A percentile compares a stretch with the other conserved stretches of the same genome.
phyloP scores from a whole-genome alignment of 1,140 invertebrate species.

The Homalodisca vitripennis region DNA sequence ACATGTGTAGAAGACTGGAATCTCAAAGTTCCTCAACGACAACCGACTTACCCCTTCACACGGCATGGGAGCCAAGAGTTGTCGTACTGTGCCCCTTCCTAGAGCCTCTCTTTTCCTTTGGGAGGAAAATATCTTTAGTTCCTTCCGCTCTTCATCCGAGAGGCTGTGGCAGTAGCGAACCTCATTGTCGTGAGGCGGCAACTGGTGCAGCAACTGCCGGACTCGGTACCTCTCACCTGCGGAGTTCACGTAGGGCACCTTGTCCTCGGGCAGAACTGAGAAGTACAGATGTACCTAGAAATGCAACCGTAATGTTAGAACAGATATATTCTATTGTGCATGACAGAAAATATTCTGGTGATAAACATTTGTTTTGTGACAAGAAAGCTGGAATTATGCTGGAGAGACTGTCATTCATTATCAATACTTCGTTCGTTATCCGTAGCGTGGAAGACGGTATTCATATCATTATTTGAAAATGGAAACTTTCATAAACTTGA shows the following conservation, averaged over 20 bases:
- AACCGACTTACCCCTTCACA: conserved; percentile 70
- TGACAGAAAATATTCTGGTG: too few relatives aligned
- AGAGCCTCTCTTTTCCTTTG: conserved; percentile 91
- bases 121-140: conserved; percentile 87
- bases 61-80: conserved; percentile 65
- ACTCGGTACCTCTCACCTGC: conserved; percentile 93
- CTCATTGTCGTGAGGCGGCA: conserved; percentile 96
- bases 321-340: too few relatives aligned
- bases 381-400: too few relatives aligned
- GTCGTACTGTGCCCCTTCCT: conserved; percentile 84
- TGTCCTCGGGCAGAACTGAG: conserved; percentile 91
- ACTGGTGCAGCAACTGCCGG: conserved; percentile 89
- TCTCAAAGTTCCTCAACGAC: too few relatives aligned
- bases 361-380: too few relatives aligned
- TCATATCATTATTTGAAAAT: too few relatives aligned
- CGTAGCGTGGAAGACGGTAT: too few relatives aligned
- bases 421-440: too few relatives aligned
- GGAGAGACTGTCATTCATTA: too few relatives aligned
- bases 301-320: too few relatives aligned
- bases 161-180: conserved; percentile 92
- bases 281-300: conserved; percentile 95
- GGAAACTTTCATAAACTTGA: too few relatives aligned
- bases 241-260: conserved; percentile 96
- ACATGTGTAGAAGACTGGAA: too few relatives aligned
- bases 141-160: conserved; percentile 88